A percentile compares a stretch with the other conserved stretches of the same genome.
Evolutionary conservation across 2,888 invertebrate genomes (phyloP).

Genomic region (Acanthacorydalis orientalis): DNA sequence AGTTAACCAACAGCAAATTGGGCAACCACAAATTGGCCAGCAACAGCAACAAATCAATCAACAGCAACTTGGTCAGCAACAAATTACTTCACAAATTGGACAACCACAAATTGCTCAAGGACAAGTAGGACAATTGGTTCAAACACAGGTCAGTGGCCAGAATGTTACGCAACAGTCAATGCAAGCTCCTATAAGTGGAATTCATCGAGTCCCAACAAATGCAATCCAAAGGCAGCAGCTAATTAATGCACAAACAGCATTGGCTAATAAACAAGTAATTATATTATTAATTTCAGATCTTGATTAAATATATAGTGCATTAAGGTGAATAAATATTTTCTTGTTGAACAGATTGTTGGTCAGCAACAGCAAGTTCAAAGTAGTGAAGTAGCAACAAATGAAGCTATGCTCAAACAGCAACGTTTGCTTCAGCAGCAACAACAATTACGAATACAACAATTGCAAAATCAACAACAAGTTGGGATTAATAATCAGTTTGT

Average conservation of each 20-base stretch:
- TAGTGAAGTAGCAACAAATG: constrained; percentile 16
- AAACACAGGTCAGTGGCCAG: constrained; percentile 15
- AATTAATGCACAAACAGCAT: constrained; percentile 3
- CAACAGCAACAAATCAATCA: too few species aligned
- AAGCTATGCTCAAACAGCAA: constrained; percentile 13
- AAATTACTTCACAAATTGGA: constrained; percentile 7
- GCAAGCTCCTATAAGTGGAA: constrained; percentile 9
- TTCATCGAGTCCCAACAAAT: constrained; percentile 1
- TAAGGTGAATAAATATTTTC: too few species aligned
- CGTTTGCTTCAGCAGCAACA: constrained; percentile 21
- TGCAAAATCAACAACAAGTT: constrained; percentile 20
- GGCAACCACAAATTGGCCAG: constrained; percentile 14
- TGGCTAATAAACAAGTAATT: constrained; percentile 14
- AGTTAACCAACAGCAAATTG: constrained; percentile 11
- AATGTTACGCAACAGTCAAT: constrained; percentile 25
- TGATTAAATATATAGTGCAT: too few species aligned
- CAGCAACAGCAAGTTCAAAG: constrained; percentile 28
- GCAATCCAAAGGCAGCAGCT: constrained; percentile 11
- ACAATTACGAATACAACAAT: constrained; percentile 21
- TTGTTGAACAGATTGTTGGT: constrained; percentile 25
- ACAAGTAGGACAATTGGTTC: constrained; percentile 10
- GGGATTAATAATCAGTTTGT: constrained; percentile 13
- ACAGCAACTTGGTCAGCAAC: constrained; percentile 9
- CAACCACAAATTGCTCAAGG: constrained; percentile 6
- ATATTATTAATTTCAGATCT: too few species aligned